Percentiles rank a stretch among this genome's conserved stretches.
These are phyloP conservation scores for Varanus komodoensis DNA, from an alignment of 2,113 vertebrate genomes.

Conservation along the genomic window DNA sequence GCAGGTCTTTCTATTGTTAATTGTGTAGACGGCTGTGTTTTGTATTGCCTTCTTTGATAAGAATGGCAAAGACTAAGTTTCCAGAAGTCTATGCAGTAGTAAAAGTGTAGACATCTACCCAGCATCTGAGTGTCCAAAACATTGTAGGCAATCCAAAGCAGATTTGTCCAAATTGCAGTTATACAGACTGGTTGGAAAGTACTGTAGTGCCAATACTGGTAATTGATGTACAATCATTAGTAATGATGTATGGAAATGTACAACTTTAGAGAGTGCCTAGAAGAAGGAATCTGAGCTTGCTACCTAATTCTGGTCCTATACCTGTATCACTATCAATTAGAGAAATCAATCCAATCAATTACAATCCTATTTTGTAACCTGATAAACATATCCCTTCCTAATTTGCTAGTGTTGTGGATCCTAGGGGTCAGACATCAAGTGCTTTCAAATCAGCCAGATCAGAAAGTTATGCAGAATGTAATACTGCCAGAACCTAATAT, in stretches of 20 bases:
- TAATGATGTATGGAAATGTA: not conserved
- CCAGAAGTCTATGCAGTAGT: not conserved
- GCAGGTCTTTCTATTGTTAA: not conserved
- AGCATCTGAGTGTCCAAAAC: not conserved
- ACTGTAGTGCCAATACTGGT: not conserved
- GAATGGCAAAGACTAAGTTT: not conserved
- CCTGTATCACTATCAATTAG: not conserved
- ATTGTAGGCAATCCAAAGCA: not conserved
- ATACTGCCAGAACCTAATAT: not conserved
- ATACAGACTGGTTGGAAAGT: not conserved
- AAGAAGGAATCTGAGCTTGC: not conserved
- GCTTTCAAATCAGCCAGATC: not conserved
- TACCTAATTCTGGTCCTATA: not conserved
- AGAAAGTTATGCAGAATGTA: not conserved
- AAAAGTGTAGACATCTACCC: not conserved
- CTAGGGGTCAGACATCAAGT: not conserved
- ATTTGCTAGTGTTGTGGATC: not conserved
- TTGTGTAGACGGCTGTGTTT: not conserved
- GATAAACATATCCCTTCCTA: not conserved
- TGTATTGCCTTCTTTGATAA: not conserved
- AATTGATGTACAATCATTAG: not conserved
- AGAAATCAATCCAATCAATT: no score
- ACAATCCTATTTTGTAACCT: not conserved
- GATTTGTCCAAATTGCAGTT: not conserved
- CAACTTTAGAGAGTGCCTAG: not conserved